Evolutionary conservation across 2,888 invertebrate species (phyloP).

Genomic region (Aspidapion aeneum): DNA sequence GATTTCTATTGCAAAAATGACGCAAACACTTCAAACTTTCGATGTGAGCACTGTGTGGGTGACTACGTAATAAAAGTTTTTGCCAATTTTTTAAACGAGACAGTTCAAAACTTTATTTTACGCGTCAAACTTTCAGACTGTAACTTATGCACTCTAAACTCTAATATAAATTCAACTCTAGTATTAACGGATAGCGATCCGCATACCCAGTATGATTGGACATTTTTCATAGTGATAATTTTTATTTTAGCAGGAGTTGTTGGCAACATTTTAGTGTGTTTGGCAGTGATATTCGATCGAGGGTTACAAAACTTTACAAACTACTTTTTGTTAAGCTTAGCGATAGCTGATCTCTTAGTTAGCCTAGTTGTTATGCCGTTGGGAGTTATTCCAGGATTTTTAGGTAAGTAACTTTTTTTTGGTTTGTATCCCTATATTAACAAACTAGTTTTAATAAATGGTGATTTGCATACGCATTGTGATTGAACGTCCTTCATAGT

Average conservation of each 20-base stretch:
- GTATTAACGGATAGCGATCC: not conserved
- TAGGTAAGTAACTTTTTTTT: conserved; percentile 67
- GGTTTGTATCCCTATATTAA: too few species aligned
- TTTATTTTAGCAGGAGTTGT: conserved; percentile 86
- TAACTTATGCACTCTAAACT: conserved; percentile 31
- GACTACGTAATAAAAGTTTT: conserved; percentile 27
- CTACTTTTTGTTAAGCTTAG: conserved; percentile 90
- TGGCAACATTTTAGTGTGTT: conserved; percentile 90
- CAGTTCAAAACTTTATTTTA: conserved; percentile 33
- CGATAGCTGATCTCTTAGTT: conserved; percentile 90
- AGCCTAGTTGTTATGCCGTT: conserved; percentile 95
- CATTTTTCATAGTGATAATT: conserved; percentile 77
- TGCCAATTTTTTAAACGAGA: conserved; percentile 28
- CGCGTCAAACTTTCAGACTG: conserved; percentile 31
- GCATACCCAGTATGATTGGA: conserved; percentile 64
- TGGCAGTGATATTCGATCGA: conserved; percentile 88
- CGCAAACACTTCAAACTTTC: not conserved
- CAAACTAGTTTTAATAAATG: too few species aligned
- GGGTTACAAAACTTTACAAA: conserved; percentile 93
- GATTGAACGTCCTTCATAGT: too few species aligned
- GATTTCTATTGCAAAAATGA: not conserved
- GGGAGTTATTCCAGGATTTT: conserved; percentile 88
- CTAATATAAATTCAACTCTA: not conserved
- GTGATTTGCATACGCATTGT: too few species aligned
- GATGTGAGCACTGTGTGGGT: not conserved